Evolutionary conservation across 1,140 invertebrate species (phyloP), one percentile per base, ranked within the genome.

Genomic region (Drosophila suzukii): DNA sequence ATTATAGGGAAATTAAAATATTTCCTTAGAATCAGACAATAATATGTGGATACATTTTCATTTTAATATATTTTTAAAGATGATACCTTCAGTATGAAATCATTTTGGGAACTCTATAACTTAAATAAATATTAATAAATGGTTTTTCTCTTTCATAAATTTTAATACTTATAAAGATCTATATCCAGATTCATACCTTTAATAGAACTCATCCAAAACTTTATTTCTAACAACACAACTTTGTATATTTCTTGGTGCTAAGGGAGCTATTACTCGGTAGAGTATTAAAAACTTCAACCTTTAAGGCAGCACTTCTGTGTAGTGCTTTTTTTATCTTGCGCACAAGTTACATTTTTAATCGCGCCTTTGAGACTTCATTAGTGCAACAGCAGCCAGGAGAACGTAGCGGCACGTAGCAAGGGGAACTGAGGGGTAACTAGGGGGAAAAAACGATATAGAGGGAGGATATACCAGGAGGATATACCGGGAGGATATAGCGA

Each of bases 281-380:
- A 51, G 68, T 71, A 72, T 72, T 58, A 50, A 57, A 34, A 71
- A 71, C 43, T 43, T 43, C 43, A 44, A 41, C 53, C 65, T 71
- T 54, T 27, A 39, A 74, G 49, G 49, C 68, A 65, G 51, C 66
- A 57, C 55, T 63, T 71, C 60, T 50, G 53, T 74, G 43, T 58
- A 71, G 68, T 44, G 59, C 59, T 47, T 68, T 57, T 55, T 76
- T 62, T 66, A 65, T 86, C 58, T 82, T 74, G 54, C 62, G 76
- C 84, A 70, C 73, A 89, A 89, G 84, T 89, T 89, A 89, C 84
- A 89, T 89, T 89, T 89, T 88, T 89, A 89, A 89, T 89, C 84
- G 84, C 84, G 84, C 84, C 84, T 89, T 89, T 89, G 84, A 89
- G 84, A 89, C 84, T 89, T 89, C 84, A 89, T 89, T 89, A 89